Conservation (phyloP, 2,113 vertebrate genomes). For the Sialia sialis region DNA sequence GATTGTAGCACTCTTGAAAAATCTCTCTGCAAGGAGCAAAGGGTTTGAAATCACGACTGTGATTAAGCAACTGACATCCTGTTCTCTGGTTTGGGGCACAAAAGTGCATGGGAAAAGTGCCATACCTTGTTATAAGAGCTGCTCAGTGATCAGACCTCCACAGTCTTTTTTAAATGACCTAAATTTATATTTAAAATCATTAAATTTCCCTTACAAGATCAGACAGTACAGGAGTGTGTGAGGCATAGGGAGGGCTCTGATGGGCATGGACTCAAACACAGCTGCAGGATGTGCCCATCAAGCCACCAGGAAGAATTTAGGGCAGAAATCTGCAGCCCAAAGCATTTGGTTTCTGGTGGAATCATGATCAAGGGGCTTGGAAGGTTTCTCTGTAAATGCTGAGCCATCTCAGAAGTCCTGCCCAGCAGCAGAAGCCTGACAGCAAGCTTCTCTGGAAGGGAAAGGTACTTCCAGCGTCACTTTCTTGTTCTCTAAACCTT, state of each 20-base stretch:
- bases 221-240: not conserved
- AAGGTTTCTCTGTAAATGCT: not conserved
- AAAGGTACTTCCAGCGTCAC: not conserved
- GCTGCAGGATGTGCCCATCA: not conserved
- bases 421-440: not conserved
- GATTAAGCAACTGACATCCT: not conserved
- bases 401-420: not conserved
- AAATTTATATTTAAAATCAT: not conserved
- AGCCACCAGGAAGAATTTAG: not conserved
- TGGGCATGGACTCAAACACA: not conserved
- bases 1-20: slow-evolving; percentile 56
- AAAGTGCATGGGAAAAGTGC: not conserved
- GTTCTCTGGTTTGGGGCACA: not conserved
- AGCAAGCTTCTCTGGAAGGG: not conserved
- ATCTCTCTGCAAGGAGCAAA: slow-evolving; percentile 31
- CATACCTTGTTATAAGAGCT: not conserved
- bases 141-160: not conserved
- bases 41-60: not conserved
- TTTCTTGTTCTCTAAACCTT: not conserved
- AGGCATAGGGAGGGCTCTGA: fast-evolving
- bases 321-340: not conserved
- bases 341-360: not conserved
- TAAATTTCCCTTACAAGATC: not conserved
- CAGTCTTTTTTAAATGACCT: not conserved
- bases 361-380: not conserved